phyloP scores from a whole-genome alignment of 2,797 vertebrate species.

The Morus bassanus region DNA sequence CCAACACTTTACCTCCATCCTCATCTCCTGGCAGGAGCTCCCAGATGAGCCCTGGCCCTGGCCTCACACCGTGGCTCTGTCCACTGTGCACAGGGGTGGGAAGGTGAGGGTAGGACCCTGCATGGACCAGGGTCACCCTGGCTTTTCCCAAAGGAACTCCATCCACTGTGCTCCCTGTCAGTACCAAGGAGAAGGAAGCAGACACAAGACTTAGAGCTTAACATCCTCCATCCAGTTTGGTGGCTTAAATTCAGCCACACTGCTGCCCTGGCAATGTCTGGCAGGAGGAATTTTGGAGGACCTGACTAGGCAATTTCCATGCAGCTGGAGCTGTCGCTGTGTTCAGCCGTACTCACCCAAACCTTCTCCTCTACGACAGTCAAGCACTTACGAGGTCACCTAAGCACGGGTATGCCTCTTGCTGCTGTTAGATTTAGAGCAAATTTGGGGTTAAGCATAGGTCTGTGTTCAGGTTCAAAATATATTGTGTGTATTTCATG shows the following conservation, averaged over 20 bases:
- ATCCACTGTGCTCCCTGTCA: background rate
- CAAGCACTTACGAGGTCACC: background rate
- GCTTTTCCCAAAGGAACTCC: background rate
- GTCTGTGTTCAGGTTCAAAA: background rate
- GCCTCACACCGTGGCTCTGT: background rate
- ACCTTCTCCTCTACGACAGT: background rate
- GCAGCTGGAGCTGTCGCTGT: rapidly evolving
- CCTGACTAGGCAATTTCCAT: background rate
- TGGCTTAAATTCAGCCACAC: background rate
- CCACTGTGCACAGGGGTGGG: too few relatives aligned
- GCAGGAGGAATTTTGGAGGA: background rate
- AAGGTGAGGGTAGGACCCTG: background rate
- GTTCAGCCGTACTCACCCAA: background rate
- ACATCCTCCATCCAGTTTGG: background rate
- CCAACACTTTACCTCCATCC: background rate
- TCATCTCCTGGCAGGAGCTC: background rate
- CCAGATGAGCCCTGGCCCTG: too few relatives aligned
- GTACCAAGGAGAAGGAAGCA: background rate
- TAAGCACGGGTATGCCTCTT: background rate
- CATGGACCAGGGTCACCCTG: too few relatives aligned
- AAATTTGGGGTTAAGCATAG: background rate
- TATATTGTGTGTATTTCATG: background rate
- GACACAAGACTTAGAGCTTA: background rate
- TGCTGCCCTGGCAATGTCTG: background rate
- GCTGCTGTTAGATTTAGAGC: background rate